Percentiles rank a stretch among this genome's conserved stretches.
Evolutionary conservation across 2,113 vertebrate genomes (phyloP).

Genomic region (Ascaphus truei): DNA sequence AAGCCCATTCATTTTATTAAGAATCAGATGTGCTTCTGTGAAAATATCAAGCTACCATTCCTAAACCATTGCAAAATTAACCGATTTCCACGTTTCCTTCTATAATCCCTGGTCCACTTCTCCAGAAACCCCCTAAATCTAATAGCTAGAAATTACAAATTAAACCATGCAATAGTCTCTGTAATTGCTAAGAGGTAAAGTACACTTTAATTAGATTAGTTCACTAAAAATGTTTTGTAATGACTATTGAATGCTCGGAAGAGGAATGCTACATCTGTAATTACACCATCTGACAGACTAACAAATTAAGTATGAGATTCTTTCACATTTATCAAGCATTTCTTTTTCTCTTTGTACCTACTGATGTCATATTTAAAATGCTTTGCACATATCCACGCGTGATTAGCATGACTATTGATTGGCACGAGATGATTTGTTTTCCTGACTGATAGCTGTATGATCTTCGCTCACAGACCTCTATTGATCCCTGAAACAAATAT

Average conservation of each 20-base stretch:
- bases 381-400: constrained; percentile 42
- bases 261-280: constrained; percentile 42
- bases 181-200: neutral
- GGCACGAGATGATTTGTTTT: constrained; percentile 66
- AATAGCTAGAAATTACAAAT: neutral
- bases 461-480: constrained; percentile 65
- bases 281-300: constrained; percentile 47
- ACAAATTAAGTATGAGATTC: constrained; percentile 43
- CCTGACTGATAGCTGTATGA: constrained; percentile 60
- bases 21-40: too few species aligned
- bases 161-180: neutral
- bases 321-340: constrained; percentile 14
- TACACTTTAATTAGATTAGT: constrained; percentile 47
- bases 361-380: constrained; percentile 45
- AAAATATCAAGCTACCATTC: too few species aligned
- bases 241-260: constrained; percentile 40
- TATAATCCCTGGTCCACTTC: too few species aligned
- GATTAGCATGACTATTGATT: constrained; percentile 63
- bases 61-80: too few species aligned
- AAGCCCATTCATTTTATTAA: too few species aligned
- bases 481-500: constrained; percentile 72
- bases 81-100: too few species aligned
- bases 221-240: constrained; percentile 43
- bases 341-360: constrained; percentile 1
- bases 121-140: neutral